Evolutionary conservation across 2,888 invertebrate genomes (phyloP).

Genomic region (Spodoptera exigua): DNA sequence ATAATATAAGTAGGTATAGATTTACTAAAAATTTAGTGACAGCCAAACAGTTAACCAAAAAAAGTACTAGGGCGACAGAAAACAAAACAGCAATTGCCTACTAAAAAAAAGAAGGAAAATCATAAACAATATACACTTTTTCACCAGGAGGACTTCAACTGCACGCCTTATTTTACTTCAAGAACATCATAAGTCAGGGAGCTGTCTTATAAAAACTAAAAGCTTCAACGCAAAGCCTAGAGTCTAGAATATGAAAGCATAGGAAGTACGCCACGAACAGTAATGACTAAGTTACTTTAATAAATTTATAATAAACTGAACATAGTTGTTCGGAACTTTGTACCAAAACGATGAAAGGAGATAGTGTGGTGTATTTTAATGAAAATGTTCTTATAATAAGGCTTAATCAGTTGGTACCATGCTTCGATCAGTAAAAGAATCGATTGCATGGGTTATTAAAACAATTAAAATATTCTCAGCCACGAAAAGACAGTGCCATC

Average conservation of each 20-base stretch:
- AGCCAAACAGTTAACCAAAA: no score
- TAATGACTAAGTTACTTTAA: slow-evolving; percentile 66
- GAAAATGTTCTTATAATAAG: no score
- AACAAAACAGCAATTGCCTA: no score
- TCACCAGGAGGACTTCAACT: slow-evolving; percentile 13
- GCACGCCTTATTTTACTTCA: slow-evolving; percentile 35
- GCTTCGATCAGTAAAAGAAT: no score
- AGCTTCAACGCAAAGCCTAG: slow-evolving; percentile 61
- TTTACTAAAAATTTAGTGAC: no score
- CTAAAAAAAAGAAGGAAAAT: background rate
- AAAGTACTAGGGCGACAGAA: no score
- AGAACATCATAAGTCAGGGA: slow-evolving; percentile 59
- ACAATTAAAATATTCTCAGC: no score
- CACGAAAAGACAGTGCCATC: no score
- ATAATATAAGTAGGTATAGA: no score
- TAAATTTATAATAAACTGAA: slow-evolving; percentile 62
- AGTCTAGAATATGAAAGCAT: slow-evolving; percentile 53
- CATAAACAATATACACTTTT: slow-evolving; percentile 6
- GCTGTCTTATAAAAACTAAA: slow-evolving; percentile 67
- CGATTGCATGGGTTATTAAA: no score
- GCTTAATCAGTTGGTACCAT: no score
- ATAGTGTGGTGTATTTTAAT: slow-evolving; percentile 10
- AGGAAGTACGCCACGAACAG: slow-evolving; percentile 55
- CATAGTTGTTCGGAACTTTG: slow-evolving; percentile 42
- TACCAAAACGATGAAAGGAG: slow-evolving; percentile 13